These are phyloP conservation scores for Portevinia maculata DNA, from an alignment of 2,888 invertebrate genomes.

Conservation along the genomic window DNA sequence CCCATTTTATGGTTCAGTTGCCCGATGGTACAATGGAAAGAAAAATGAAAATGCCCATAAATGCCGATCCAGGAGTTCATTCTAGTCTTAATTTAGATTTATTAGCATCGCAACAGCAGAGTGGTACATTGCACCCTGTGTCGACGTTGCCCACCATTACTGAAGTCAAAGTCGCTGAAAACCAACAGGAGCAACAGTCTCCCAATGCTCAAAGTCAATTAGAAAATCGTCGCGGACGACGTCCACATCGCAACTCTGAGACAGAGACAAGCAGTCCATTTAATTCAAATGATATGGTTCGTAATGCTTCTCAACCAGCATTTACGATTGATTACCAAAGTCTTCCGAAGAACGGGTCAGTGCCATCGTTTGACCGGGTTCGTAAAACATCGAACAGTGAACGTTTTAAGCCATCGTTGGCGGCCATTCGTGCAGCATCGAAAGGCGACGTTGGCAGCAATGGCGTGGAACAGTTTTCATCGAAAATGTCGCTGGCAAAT, in stretches of 20 bases:
- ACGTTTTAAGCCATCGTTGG: slow-evolving; percentile 92
- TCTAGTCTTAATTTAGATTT: slow-evolving; percentile 95
- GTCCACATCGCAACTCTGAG: slow-evolving; percentile 81
- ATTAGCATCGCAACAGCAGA: slow-evolving; percentile 85
- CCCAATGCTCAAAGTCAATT: slow-evolving; percentile 75
- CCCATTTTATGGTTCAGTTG: slow-evolving; percentile 93
- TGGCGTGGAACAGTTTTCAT: slow-evolving; percentile 88
- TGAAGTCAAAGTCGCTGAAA: slow-evolving; percentile 89
- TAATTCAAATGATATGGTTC: slow-evolving; percentile 85
- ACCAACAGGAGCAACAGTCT: slow-evolving; percentile 54
- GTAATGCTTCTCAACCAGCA: slow-evolving; percentile 94
- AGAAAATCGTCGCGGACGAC: slow-evolving; percentile 76
- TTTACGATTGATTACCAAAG: slow-evolving; percentile 85
- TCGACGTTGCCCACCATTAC: slow-evolving; percentile 95
- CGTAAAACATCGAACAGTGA: slow-evolving; percentile 93
- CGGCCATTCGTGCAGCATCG: slow-evolving; percentile 89
- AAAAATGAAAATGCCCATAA: slow-evolving; percentile 94
- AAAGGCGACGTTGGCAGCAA: slow-evolving; percentile 90
- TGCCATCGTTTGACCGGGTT: slow-evolving; percentile 94
- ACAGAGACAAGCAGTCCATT: slow-evolving; percentile 79
- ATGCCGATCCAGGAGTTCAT: slow-evolving; percentile 96
- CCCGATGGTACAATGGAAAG: slow-evolving; percentile 96
- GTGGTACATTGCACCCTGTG: slow-evolving; percentile 92
- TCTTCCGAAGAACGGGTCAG: slow-evolving; percentile 93
- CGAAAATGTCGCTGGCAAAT: slow-evolving; percentile 86